Evolutionary conservation across 2,113 vertebrate species (phyloP), one percentile per base, ranked within the genome.

Genomic region (Bubalus kerabau): DNA sequence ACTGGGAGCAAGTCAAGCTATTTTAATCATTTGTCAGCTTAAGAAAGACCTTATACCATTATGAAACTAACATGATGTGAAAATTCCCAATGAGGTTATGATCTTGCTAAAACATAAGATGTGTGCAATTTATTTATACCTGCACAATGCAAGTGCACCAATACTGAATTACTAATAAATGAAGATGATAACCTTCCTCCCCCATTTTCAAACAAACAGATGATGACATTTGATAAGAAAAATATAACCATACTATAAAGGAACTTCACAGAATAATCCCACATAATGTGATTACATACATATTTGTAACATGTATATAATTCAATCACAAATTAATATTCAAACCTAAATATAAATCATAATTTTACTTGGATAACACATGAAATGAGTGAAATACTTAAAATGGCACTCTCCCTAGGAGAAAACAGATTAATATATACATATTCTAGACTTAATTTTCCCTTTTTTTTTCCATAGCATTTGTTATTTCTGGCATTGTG

Each of bases 11-110:
- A 93, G 11, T 84, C 23, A 60, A 84, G 59, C 91, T 96, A 97
- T 91, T 97, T 97, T 81, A 94, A 94, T 97, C 59, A 93, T 92
- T 43, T 92, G 7, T 94, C 57, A 94, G 87, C 30, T 90, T 95
- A 84, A 50, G 36, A 94, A 96, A 64, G 78, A 90, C 57, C 24
- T 71, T 48, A 62, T 60, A 67, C 19, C 56, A 54, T 82, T 60
- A 80, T 19, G 17, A 89, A 97, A 94, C 16, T 62, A 90, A 92
- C 40, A 32, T 48, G 28, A 87, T 74, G 11, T 87, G 30, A 97
- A 93, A 95, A 84, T 93, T 86, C 15, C 26, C 86, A 93, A 23
- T 83, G 52, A 98, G 78, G 82, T 89, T 64, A 89, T 40, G 30
- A 7, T 94, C 67, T 93, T 92, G 26, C 46, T 93, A 95, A 87